phyloP scores from a whole-genome alignment of 2,113 vertebrate species.

The Oryzias woworae region DNA sequence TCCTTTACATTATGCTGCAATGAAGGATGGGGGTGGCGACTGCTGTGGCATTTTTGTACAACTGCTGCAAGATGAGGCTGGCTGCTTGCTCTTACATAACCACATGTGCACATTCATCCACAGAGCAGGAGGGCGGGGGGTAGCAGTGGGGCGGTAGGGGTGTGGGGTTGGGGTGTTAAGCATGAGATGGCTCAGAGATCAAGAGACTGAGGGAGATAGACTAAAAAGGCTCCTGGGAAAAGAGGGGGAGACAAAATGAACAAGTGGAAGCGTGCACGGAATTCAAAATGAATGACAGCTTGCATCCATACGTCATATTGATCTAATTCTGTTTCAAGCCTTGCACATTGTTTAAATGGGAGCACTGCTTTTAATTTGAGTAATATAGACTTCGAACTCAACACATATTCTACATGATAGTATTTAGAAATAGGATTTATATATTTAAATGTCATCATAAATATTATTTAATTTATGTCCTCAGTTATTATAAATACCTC shows the following conservation, averaged over 20 bases:
- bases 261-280: constrained; percentile 15
- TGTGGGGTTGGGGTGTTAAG: not conserved
- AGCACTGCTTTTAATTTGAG: not conserved
- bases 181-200: constrained; percentile 31
- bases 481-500: no score
- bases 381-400: not conserved
- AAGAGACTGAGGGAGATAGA: constrained; percentile 35
- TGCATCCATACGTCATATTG: not conserved
- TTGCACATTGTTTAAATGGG: not conserved
- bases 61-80: constrained; percentile 59
- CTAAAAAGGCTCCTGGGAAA: constrained; percentile 33
- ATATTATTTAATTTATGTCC: no score
- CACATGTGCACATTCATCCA: constrained; percentile 56
- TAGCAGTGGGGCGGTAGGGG: not conserved
- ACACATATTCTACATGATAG: not conserved
- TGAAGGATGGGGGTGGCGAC: constrained; percentile 34
- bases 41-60: constrained; percentile 40
- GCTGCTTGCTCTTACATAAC: constrained; percentile 61
- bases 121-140: constrained; percentile 22
- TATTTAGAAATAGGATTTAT: not conserved
- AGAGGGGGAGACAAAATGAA: constrained; percentile 10
- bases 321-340: not conserved
- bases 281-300: constrained; percentile 9
- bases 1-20: constrained; percentile 34
- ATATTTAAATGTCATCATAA: no score